Percentiles rank a stretch among this genome's conserved stretches.
Conservation (phyloP, 2,797 vertebrate species). For the Alauda arvensis region DNA sequence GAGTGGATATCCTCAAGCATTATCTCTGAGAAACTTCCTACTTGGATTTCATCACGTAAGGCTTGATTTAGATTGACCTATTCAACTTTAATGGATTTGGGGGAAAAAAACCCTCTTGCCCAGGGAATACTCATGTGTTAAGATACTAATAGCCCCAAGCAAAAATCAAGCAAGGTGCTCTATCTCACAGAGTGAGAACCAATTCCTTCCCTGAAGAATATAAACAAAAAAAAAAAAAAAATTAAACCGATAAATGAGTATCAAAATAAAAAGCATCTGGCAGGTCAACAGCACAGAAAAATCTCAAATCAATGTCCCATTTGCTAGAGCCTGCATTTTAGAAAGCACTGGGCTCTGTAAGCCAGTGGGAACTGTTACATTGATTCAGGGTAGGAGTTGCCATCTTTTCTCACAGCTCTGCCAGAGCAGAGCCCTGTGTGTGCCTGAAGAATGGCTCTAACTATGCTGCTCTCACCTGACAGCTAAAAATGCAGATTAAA, state of each 20-base stretch:
- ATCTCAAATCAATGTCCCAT: not conserved
- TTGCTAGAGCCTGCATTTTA: not conserved
- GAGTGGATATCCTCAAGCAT: not conserved
- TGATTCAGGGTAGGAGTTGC: not conserved
- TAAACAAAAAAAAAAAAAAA: not conserved
- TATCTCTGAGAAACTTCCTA: not conserved
- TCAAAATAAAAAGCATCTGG: not conserved
- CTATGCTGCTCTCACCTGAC: not conserved
- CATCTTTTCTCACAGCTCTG: not conserved
- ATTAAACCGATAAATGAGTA: not conserved
- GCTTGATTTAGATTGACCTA: not conserved
- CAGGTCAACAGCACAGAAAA: not conserved
- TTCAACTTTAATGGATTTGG: not conserved
- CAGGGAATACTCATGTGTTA: not conserved
- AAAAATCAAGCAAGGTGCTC: not conserved
- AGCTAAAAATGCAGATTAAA: not conserved
- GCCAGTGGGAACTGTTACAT: not conserved
- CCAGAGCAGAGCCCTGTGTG: not conserved
- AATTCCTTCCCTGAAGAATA: not conserved
- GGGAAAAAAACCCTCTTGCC: not conserved
- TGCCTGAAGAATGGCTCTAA: not conserved
- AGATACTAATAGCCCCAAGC: not conserved
- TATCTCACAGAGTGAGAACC: not conserved
- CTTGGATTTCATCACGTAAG: not conserved
- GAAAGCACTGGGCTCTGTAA: not conserved